Base-by-base conservation (phyloP, 2,888 invertebrate species). In the Baccha elongata region DNA sequence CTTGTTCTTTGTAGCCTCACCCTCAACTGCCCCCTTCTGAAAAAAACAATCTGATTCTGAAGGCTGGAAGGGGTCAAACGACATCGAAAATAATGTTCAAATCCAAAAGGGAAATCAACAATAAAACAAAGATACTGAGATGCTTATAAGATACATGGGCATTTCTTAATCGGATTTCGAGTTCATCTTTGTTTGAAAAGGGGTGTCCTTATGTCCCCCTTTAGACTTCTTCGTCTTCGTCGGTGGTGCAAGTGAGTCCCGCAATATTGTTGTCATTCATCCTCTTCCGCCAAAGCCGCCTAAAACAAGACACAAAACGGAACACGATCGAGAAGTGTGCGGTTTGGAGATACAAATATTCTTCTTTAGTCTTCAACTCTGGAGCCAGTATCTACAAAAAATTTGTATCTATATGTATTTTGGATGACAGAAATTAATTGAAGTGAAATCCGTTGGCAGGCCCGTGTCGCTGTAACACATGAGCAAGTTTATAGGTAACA, bases 1-100 rank as follows among this genome's bases (percentile, higher is more conserved):
- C 83, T 83, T 83, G 83, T 83, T 83, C 83, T 72, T 83, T 83
- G 67, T 83, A 78, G 83, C 83, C 72, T 78, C 67, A 40, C 62
- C 53, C 52, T 10, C 71, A 29, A 50, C 50, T 32, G 29, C 29
- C 29, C 8, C 29, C 8, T 8, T 32, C 7, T 1, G 29, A 32
- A 32, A 4, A 23, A 4, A 23, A 3, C 23, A 23, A 4, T 23
- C 5, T 23, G 23, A 23, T 23, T 3, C 23, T 4, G 29, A 1
- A 8, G 15, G 40, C 19, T n/a, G 23, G 58, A 23, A 64, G 53
- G 60, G 75, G 71, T 75, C 81, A 60, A 42, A 69, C 42, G 60
- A 83, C 78, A 78, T 78, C 68, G 78, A 73, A 75, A 83, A 62
- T 32, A 83, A 76, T 83, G 81, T 76, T 71, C 42, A 42, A 72